Base-by-base conservation (phyloP, 1,140 invertebrate species). In the Muscidifurax raptorellus region DNA sequence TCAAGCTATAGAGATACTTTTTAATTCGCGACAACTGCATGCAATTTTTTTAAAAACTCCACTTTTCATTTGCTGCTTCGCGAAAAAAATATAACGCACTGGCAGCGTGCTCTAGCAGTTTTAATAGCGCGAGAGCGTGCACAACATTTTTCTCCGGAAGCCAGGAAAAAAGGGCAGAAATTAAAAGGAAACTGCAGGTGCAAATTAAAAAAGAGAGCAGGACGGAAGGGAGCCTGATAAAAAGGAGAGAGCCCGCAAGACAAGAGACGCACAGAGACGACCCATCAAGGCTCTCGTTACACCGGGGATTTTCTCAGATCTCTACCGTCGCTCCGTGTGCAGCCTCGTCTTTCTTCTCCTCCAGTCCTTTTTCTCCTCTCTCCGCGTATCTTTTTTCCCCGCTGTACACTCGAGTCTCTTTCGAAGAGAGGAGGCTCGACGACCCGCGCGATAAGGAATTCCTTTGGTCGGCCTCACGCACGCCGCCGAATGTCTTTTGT, bases 201-300 rank as follows among this genome's bases (percentile, higher is more conserved):
- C 74, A 82, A 81, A 82, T 82, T 82, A 40, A 82, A 75, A 59
- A 64, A 75, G 80, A 27, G 25, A 2, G 18, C n/a, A 44, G 10
- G 30, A 12, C 0, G 7, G 12, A 12, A 74, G 15, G 40, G 12
- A 6, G 10, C 25, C 27, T 66, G 25, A 25, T 66, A 66, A 66
- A 27, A 9, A 82, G 25, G 15, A 59, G 15, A 40, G 32, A 67
- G 32, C 10, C 2, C 22, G 47, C 10, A 25, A 84, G 28, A 59
- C 64, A 59, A 72, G 28, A 84, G 27, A 71, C 36, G 22, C 4
- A 59, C 12, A 40, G 52, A 30, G 59, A 79, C 7, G 77, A 64
- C 76, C 32, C 52, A 64, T 84, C 83, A 64, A 74, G 83, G 64
- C 32, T 80, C 77, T 84, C 83, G 67, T 84, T 84, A 84, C 77